phyloP scores from a whole-genome alignment of 2,797 vertebrate species.

The Smutsia gigantea region DNA sequence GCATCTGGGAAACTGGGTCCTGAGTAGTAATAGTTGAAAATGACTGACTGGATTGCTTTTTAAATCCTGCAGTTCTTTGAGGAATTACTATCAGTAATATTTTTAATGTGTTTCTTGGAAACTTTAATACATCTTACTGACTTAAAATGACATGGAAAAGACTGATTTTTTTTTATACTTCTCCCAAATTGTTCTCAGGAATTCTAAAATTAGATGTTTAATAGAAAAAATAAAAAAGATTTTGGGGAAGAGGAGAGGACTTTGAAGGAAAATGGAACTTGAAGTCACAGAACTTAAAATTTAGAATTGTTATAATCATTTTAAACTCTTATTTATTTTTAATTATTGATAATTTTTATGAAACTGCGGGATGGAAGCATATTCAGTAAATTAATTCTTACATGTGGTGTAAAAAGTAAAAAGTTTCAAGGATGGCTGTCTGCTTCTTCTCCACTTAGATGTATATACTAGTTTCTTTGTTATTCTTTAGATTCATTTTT shows the following conservation, averaged over 20 bases:
- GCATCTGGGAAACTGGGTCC: background rate
- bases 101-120: background rate
- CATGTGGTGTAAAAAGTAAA: background rate
- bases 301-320: background rate
- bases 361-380: background rate
- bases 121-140: background rate
- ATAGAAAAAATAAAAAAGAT: background rate
- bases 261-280: background rate
- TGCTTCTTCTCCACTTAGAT: background rate
- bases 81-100: background rate
- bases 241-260: background rate
- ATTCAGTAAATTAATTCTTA: background rate
- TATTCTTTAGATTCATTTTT: background rate
- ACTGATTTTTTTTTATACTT: background rate
- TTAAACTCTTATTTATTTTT: background rate
- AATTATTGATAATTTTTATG: background rate
- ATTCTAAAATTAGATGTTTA: conserved; percentile 36
- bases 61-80: background rate
- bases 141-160: background rate
- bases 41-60: background rate
- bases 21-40: background rate
- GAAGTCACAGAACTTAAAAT: background rate
- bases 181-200: background rate
- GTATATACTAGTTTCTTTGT: background rate
- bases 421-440: background rate